Evolutionary conservation across 2,888 invertebrate species (phyloP).

Genomic region (Pseudococcus viburni): DNA sequence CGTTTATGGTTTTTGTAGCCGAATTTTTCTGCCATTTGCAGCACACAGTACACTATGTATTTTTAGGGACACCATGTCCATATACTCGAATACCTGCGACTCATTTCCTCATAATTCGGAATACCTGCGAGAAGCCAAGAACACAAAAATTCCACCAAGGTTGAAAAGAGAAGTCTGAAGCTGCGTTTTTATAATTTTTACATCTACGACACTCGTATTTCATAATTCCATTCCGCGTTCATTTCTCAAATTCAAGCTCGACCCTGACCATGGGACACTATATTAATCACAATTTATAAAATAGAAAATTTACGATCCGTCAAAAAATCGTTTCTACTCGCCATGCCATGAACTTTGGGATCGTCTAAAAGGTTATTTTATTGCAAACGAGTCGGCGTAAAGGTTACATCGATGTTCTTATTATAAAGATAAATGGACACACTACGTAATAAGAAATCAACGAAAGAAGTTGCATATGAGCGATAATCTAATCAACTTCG

Average conservation of each 20-base stretch:
- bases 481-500: neutral
- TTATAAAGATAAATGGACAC: neutral
- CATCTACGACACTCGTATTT: neutral
- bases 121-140: too few relatives aligned
- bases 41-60: too few relatives aligned
- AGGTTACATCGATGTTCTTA: neutral
- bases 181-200: too few relatives aligned
- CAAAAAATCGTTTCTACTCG: neutral
- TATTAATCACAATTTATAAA: neutral
- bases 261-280: conserved; percentile 12
- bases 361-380: neutral
- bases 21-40: too few relatives aligned
- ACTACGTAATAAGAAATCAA: neutral
- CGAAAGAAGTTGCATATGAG: neutral
- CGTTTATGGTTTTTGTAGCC: too few relatives aligned
- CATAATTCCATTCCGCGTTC: conserved; percentile 6
- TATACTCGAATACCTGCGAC: too few relatives aligned
- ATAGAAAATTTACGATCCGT: neutral
- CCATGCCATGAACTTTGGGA: conserved; percentile 3
- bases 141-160: too few relatives aligned
- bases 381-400: neutral
- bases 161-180: too few relatives aligned
- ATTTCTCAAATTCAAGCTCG: neutral
- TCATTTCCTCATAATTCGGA: too few relatives aligned
- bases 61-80: too few relatives aligned